These are phyloP conservation scores for Cheilosia vernalis DNA, from an alignment of 2,888 invertebrate genomes.

Conservation along the genomic window DNA sequence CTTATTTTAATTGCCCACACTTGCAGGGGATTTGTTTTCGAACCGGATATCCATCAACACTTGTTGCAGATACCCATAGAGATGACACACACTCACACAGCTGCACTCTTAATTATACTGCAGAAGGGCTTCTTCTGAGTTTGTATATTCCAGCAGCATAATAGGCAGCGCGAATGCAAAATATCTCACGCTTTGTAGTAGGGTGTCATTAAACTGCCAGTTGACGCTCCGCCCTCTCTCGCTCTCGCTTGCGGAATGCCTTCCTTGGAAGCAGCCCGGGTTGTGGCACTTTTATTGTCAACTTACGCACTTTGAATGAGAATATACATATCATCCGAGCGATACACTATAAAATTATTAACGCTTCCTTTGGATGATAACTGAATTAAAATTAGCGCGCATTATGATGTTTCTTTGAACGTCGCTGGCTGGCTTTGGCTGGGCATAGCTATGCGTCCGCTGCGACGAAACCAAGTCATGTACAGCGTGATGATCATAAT, in stretches of 20 bases:
- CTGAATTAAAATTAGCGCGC: slow-evolving; percentile 74
- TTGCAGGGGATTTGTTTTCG: background rate
- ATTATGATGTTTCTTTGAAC: slow-evolving; percentile 35
- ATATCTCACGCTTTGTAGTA: slow-evolving; percentile 62
- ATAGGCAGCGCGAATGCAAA: slow-evolving; percentile 40
- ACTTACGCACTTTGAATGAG: slow-evolving; percentile 64
- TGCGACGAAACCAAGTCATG: slow-evolving; percentile 50
- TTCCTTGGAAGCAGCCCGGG: slow-evolving; percentile 8
- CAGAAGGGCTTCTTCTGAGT: slow-evolving; percentile 14
- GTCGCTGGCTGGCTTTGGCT: slow-evolving; percentile 2
- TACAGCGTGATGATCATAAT: slow-evolving; percentile 3
- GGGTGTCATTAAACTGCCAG: slow-evolving; percentile 61
- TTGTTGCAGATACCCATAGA: slow-evolving; percentile 23
- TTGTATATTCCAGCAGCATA: slow-evolving; percentile 3
- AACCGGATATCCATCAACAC: slow-evolving; percentile 58
- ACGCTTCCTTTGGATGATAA: slow-evolving; percentile 73
- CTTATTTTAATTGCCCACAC: slow-evolving; percentile 6
- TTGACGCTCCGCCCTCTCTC: slow-evolving; percentile 44
- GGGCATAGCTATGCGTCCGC: slow-evolving; percentile 42
- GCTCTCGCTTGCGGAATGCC: slow-evolving; percentile 1
- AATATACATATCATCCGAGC: slow-evolving; percentile 9
- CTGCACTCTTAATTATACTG: background rate
- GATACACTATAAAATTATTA: slow-evolving; percentile 58
- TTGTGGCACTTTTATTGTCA: slow-evolving; percentile 60
- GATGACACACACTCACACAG: background rate